Conservation (phyloP, 2,797 vertebrate species). For the Leptodactylus fallax region DNA sequence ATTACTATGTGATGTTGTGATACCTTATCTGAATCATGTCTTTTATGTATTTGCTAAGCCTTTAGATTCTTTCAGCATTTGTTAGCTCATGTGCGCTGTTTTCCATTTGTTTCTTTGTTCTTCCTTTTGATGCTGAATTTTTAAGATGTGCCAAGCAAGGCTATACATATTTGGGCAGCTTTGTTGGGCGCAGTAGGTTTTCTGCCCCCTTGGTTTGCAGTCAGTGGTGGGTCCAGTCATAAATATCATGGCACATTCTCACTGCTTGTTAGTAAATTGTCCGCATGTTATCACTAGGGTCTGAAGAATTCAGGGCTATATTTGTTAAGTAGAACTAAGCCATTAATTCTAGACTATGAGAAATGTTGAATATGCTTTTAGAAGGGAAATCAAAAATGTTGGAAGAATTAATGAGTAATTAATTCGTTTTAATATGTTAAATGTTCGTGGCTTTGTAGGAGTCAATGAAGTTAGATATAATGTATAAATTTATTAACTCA, state of each 20-base stretch:
- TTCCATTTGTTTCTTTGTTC: slow-evolving; percentile 48
- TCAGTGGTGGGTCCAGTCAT: background rate
- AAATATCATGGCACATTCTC: slow-evolving; percentile 42
- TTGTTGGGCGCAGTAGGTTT: background rate
- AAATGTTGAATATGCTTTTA: background rate
- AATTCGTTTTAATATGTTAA: background rate
- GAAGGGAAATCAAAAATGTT: background rate
- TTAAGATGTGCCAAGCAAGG: slow-evolving; percentile 26
- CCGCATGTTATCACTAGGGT: slow-evolving; percentile 51
- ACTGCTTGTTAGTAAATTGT: slow-evolving; percentile 50
- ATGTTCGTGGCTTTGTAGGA: background rate
- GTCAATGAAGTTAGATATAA: background rate
- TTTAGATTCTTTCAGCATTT: slow-evolving; percentile 42
- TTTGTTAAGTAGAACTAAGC: slow-evolving; percentile 42
- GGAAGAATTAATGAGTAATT: background rate
- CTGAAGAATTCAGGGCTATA: slow-evolving; percentile 49
- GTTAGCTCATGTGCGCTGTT: slow-evolving; percentile 33
- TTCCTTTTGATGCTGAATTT: slow-evolving; percentile 26
- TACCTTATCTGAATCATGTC: slow-evolving; percentile 34
- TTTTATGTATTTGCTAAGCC: slow-evolving; percentile 46
- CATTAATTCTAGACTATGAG: slow-evolving; percentile 6
- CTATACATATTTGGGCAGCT: background rate
- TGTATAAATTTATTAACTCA: background rate
- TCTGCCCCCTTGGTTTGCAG: slow-evolving; percentile 1
- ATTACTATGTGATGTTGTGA: slow-evolving; percentile 49